Percentiles rank a stretch among this genome's conserved stretches.
Conservation (phyloP, 2,888 invertebrate species). For the Phragmatobia fuliginosa region DNA sequence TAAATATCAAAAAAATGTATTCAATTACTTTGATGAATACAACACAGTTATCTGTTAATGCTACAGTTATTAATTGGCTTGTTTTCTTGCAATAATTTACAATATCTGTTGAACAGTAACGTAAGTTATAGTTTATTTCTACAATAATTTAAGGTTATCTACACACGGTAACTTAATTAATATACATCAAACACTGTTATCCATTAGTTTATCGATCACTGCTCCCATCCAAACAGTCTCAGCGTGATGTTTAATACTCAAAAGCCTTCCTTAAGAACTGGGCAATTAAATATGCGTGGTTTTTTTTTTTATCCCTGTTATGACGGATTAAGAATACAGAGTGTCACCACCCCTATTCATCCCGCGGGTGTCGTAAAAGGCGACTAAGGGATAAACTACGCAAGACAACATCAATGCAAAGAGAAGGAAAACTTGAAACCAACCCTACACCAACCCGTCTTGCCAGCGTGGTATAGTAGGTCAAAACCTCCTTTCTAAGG, state of each 20-base stretch:
- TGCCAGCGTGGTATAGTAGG: too few species aligned
- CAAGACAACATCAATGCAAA: too few species aligned
- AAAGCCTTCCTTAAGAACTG: not conserved
- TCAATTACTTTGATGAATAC: constrained; percentile 52
- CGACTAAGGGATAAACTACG: too few species aligned
- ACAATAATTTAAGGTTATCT: constrained; percentile 12
- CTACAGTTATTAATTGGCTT: constrained; percentile 51
- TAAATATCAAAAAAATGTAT: constrained; percentile 52
- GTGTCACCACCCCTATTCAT: too few species aligned
- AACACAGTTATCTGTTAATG: constrained; percentile 46
- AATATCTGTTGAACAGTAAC: constrained; percentile 36
- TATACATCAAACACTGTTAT: not conserved
- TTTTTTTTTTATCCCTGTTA: too few species aligned
- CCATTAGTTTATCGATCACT: not conserved
- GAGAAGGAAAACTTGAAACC: too few species aligned
- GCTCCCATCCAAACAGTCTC: not conserved
- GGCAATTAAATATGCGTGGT: not conserved
- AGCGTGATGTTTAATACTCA: not conserved
- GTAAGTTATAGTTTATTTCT: constrained; percentile 40
- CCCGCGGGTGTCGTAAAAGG: too few species aligned
- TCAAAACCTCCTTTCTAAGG: too few species aligned
- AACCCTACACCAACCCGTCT: too few species aligned
- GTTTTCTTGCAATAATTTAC: constrained; percentile 45
- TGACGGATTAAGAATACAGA: too few species aligned
- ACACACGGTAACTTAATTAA: not conserved